Base-by-base conservation (phyloP, 2,888 invertebrate species). In the Holacanthella duospinosa region DNA sequence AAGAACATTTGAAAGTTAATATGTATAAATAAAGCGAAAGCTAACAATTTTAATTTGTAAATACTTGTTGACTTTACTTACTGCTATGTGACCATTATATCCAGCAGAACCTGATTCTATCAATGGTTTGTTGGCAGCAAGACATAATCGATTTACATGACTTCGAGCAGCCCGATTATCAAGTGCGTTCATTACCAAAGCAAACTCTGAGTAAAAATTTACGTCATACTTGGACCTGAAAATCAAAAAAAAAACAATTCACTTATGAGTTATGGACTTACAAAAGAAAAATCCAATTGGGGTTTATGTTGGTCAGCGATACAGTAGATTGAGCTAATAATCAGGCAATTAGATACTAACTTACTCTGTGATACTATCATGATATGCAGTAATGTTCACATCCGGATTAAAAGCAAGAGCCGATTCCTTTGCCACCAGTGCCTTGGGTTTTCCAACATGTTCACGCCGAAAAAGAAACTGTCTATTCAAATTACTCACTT, bases 381-480 rank as follows among this genome's bases (percentile, higher is more conserved):
- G 92, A 77, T 93, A 86, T 59, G 96, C 89, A 63, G 83, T 82
- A 68, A 99, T 94, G 66, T 87, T 87, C 12, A 88, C 88, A 77
- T 89, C 84, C 0, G 93, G 91, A 78, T 93, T 93, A 75, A 93
- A 93, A 72, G 83, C 83, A 25, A 92, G 79, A 1, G 93, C 93
- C 74, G 90, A 93, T 77, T 93, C 90, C 70, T 84, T 84, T 0
- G 96, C 96, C 27, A 96, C 91, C 73, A 86, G 81, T 0, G 96
- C 91, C 80, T 99, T 99, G 0, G 97, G 90, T 77, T 93, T 93
- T 1, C 96, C 96, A 66, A 99, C 96, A 82, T 99, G 97, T 76
- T 94, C 90, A 75, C 93, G 92, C 76, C 94, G 90, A 76, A 99
- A 99, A n/a, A 99, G 80, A 78, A 99, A 99, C 78, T 99, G 99